These are phyloP conservation scores for Tenthredo livida DNA, from an alignment of 2,888 invertebrate genomes.

Conservation along the genomic window DNA sequence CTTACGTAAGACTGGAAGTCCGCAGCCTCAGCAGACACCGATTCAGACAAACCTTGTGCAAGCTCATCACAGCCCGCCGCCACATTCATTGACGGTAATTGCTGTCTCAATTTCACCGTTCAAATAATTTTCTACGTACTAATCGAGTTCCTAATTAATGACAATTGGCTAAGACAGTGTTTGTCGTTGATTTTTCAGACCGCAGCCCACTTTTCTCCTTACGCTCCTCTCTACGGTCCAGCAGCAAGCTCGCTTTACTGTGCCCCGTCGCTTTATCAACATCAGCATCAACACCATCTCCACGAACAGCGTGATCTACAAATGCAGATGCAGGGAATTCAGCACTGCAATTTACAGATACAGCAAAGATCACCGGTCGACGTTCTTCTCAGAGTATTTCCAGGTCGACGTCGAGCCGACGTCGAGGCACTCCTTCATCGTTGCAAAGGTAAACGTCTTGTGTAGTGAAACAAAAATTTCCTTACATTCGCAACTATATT, in stretches of 20 bases:
- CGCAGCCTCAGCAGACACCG: constrained; percentile 70
- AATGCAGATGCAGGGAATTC: constrained; percentile 74
- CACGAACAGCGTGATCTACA: constrained; percentile 74
- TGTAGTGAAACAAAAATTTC: constrained; percentile 27
- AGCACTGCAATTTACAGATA: constrained; percentile 69
- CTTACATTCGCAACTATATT: not conserved
- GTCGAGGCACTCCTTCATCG: constrained; percentile 92
- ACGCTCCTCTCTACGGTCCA: constrained; percentile 74
- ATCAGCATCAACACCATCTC: constrained; percentile 72
- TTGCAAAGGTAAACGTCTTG: constrained; percentile 83
- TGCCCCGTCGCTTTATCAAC: constrained; percentile 73
- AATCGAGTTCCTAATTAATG: not conserved
- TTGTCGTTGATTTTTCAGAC: constrained; percentile 62
- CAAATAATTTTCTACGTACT: not conserved
- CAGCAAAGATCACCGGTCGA: constrained; percentile 88
- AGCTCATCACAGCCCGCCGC: constrained; percentile 72
- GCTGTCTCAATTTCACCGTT: not conserved
- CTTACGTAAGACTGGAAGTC: constrained; percentile 83
- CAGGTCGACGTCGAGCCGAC: constrained; percentile 90
- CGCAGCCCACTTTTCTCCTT: constrained; percentile 74
- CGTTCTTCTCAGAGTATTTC: constrained; percentile 93
- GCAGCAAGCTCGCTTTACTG: constrained; percentile 74
- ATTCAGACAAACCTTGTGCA: constrained; percentile 73
- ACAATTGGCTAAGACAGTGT: not conserved
- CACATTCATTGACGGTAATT: constrained; percentile 71